Evolutionary conservation across 2,888 invertebrate genomes (phyloP).

Genomic region (Prosapia bicincta): DNA sequence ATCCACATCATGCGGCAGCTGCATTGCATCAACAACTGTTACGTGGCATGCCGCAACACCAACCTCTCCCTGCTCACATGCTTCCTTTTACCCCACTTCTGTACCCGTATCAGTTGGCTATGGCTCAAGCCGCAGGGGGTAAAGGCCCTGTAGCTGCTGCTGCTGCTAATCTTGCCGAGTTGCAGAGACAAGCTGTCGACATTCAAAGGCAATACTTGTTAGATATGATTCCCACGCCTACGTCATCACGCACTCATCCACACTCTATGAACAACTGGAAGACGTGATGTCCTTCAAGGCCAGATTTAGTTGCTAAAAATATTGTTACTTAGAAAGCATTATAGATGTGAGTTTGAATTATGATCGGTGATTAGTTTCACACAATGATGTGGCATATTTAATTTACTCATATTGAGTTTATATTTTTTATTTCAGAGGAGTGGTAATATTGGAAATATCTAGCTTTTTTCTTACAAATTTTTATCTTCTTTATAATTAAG

Average conservation of each 20-base stretch:
- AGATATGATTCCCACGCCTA: constrained; percentile 81
- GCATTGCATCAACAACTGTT: constrained; percentile 40
- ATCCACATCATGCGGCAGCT: constrained; percentile 50
- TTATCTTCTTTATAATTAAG: too few relatives aligned
- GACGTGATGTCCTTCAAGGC: constrained; percentile 50
- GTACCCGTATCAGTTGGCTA: constrained; percentile 83
- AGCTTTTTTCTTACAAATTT: too few relatives aligned
- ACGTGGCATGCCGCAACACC: constrained; percentile 44
- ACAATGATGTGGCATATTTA: neutral
- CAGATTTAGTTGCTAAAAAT: neutral
- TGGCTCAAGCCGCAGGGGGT: constrained; percentile 46
- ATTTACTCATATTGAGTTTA: neutral
- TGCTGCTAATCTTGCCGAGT: constrained; percentile 61
- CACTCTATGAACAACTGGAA: constrained; percentile 53
- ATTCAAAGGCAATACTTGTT: constrained; percentile 92
- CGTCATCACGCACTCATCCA: constrained; percentile 28
- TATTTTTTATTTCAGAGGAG: neutral
- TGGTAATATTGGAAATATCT: neutral
- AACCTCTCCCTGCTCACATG: constrained; percentile 76
- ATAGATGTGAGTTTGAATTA: neutral
- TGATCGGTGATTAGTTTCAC: neutral
- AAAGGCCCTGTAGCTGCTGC: constrained; percentile 48
- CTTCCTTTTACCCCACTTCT: constrained; percentile 83
- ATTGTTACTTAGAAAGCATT: neutral
- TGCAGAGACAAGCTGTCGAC: constrained; percentile 79